Base-by-base conservation (phyloP, 2,888 invertebrate genomes). In the Nematopogon swammerdamellus region DNA sequence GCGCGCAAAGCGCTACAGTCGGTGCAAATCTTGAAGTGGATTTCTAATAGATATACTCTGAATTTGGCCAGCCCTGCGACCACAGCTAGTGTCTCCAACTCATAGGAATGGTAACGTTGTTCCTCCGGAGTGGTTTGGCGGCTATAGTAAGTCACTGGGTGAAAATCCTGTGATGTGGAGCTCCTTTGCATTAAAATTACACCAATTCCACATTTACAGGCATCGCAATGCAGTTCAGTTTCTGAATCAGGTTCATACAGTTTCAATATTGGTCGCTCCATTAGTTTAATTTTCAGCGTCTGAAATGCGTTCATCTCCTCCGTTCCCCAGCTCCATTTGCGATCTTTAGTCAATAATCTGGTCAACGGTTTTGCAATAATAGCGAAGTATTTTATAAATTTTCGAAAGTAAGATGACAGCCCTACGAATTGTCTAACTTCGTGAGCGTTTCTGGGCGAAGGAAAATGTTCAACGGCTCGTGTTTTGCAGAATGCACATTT, bases 51-150 rank as follows among this genome's bases (percentile, higher is more conserved):
- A 46, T 61, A 60, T 0, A 59, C 54, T 0, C 60, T 46, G 48
- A 61, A 30, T 36, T 50, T 48, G 16, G 54, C 52, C 4, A 65
- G 49, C 0, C 61, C 58, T 53, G 59, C 58, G 1, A 44, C 49
- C 14, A 64, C 62, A 0, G 64, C 63, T 1, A 66, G 51, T 0
- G 64, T 63, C 50, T 67, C 55, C 1, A 68, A 53, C 45, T 68
- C 64, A 50, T 65, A 68, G 57, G 53, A 67, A 60, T 59, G 59
- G 48, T 59, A 64, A 2, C 54, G 45, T 3, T 52, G 50, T 48
- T 60, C 62, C 14, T 59, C 59, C 2, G 29, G 46, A 42, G 53
- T 54, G 0, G 61, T 61, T 3, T 58, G 58, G 11, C 58, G 47
- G 51, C 63, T 67, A 51, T 57, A 65, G 45, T 57, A 61, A 5